phyloP scores from a whole-genome alignment of 92 coral and sea anemone genomes.

The Parazoanthus atlanticus region DNA sequence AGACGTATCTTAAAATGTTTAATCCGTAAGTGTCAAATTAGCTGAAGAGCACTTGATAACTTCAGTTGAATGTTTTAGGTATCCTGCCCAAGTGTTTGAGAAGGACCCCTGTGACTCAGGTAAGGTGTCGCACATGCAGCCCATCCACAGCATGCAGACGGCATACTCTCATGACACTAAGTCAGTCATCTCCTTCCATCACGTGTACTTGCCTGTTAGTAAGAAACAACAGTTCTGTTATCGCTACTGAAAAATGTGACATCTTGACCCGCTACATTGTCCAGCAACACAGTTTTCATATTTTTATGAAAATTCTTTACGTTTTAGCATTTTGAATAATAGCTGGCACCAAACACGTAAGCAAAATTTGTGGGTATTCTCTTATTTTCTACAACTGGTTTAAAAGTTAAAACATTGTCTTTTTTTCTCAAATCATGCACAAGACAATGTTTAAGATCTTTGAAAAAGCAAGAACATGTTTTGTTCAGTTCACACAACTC shows the following conservation, averaged over 20 bases:
- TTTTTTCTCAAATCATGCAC: too few species aligned
- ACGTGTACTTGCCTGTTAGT: conserved; percentile 32
- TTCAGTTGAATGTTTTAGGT: conserved; percentile 65
- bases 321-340: too few species aligned
- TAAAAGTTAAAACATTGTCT: too few species aligned
- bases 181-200: background rate
- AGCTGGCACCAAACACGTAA: background rate
- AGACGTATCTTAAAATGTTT: background rate
- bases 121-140: conserved; percentile 57
- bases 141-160: conserved; percentile 21
- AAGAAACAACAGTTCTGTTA: conserved; percentile 31
- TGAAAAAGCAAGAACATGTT: too few species aligned
- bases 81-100: conserved; percentile 97
- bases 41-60: background rate
- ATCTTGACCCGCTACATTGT: background rate
- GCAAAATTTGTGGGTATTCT: too few species aligned
- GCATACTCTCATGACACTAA: conserved; percentile 29
- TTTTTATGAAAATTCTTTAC: too few species aligned
- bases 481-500: too few species aligned
- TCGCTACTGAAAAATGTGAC: background rate
- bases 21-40: background rate
- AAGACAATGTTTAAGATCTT: too few species aligned
- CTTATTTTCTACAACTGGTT: too few species aligned
- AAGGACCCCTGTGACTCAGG: conserved; percentile 93
- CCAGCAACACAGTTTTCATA: background rate